Base-by-base conservation (phyloP, 1,140 invertebrate species). In the Drosophila grimshawi region DNA sequence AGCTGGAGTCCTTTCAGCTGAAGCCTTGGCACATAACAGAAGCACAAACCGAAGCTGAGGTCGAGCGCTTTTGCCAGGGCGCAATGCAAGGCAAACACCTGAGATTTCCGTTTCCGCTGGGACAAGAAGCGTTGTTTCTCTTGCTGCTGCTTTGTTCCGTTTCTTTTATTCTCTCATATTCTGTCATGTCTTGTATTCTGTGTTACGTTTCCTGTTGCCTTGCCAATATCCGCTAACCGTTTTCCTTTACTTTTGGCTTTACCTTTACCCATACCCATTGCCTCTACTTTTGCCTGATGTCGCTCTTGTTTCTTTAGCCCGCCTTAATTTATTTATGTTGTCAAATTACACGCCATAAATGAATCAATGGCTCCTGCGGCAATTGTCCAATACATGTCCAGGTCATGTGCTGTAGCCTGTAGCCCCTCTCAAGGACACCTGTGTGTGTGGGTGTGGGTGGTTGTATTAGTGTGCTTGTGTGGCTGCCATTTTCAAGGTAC, bases 281-380 rank as follows among this genome's bases (percentile, higher is more conserved):
- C 30, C 41, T 60, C 10, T 27, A 4, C 39, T 37, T 56, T 29
- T 19, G 32, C 48, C 37, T 29, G 57, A 30, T 37, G 29, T 64
- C 46, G 46, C 45, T 46, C 37, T 64, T 57, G 49, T 41, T 29
- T 27, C 27, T 37, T 19, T 19, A 41, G 35, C 62, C 61, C 65
- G 75, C 56, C 55, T 80, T 88, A 88, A 88, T 88, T 88, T 88
- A 88, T 88, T 88, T 88, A 88, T 89, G 85, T 80, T 83, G 83
- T 80, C 83, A 88, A 88, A 88, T 88, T 88, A 89, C 67, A 80
- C 85, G 71, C 83, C 80, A 83, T 78, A 89, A 88, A 83, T 86
- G 83, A 89, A 88, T 88, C 85, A 89, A 89, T 88, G 63, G 37
- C 48, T 37, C 53, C 59, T 43, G 64, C 56, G 43, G 46, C 55